These are phyloP conservation scores for Rhynchophorus ferrugineus DNA, from an alignment of 1,140 invertebrate genomes.

Conservation along the genomic window DNA sequence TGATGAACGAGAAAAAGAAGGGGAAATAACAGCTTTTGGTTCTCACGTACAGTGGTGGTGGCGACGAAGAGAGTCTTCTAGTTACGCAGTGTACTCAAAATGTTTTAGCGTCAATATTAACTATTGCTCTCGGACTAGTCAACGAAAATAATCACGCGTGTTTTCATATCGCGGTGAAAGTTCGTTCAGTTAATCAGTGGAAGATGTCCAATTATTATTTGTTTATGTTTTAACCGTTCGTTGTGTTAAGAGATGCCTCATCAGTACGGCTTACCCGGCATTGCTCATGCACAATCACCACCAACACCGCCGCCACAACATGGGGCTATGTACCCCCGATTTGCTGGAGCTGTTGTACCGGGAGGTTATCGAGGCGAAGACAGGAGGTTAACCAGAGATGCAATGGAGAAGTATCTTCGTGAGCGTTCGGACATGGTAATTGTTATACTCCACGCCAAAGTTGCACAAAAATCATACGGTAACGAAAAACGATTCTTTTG, in stretches of 20 bases:
- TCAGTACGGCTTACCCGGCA: slow-evolving; percentile 62
- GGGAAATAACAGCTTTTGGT: slow-evolving; percentile 33
- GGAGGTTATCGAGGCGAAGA: slow-evolving; percentile 69
- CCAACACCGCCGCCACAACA: slow-evolving; percentile 60
- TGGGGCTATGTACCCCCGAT: slow-evolving; percentile 48
- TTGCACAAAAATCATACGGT: slow-evolving; percentile 98
- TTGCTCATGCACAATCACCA: slow-evolving; percentile 66
- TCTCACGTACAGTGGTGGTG: slow-evolving; percentile 33
- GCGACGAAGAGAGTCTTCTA: slow-evolving; percentile 22
- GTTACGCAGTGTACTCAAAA: slow-evolving; percentile 10
- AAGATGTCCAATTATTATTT: neutral
- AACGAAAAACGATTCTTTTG: slow-evolving; percentile 99
- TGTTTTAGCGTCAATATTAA: neutral
- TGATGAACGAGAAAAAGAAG: slow-evolving; percentile 22
- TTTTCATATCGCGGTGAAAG: too few species aligned
- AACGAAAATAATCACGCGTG: too few species aligned
- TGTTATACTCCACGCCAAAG: slow-evolving; percentile 96
- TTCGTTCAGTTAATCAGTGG: neutral
- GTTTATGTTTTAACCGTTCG: neutral
- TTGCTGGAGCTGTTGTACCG: slow-evolving; percentile 44
- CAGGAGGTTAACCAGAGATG: slow-evolving; percentile 83
- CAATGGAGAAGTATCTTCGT: slow-evolving; percentile 91
- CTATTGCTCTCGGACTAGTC: neutral
- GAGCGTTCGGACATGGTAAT: slow-evolving; percentile 94
- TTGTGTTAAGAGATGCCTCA: slow-evolving; percentile 60